Percentiles rank a stretch among this genome's conserved stretches.
phyloP scores from a whole-genome alignment of 2,797 vertebrate species.

The Chrysolophus pictus region DNA sequence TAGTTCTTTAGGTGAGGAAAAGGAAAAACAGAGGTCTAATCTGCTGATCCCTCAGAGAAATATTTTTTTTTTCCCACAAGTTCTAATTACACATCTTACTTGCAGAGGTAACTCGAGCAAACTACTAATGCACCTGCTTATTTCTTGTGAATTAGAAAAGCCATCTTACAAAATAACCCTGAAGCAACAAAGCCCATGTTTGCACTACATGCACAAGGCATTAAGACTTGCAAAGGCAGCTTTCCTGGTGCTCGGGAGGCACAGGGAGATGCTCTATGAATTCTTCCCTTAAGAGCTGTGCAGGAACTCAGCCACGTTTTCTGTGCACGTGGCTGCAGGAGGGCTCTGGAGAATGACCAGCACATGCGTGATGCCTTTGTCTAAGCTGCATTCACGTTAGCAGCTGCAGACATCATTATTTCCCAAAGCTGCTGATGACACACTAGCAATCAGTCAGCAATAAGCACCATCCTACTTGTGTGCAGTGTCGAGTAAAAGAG shows the following conservation, averaged over 20 bases:
- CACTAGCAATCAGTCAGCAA: neutral
- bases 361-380: neutral
- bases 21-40: neutral
- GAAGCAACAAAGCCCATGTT: accelerated
- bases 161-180: neutral
- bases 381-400: neutral
- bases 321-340: neutral
- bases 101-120: neutral
- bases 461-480: neutral
- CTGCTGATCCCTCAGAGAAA: neutral
- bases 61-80: neutral
- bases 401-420: neutral
- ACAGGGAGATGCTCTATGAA: neutral
- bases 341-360: neutral
- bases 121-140: neutral
- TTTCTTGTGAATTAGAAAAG: neutral
- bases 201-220: neutral
- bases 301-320: neutral
- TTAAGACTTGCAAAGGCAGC: neutral
- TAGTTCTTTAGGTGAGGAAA: neutral
- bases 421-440: neutral
- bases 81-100: neutral
- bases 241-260: neutral
- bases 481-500: neutral
- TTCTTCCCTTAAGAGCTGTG: neutral